Evolutionary conservation across 2,113 vertebrate genomes (phyloP).

Genomic region (Microtus montanus): DNA sequence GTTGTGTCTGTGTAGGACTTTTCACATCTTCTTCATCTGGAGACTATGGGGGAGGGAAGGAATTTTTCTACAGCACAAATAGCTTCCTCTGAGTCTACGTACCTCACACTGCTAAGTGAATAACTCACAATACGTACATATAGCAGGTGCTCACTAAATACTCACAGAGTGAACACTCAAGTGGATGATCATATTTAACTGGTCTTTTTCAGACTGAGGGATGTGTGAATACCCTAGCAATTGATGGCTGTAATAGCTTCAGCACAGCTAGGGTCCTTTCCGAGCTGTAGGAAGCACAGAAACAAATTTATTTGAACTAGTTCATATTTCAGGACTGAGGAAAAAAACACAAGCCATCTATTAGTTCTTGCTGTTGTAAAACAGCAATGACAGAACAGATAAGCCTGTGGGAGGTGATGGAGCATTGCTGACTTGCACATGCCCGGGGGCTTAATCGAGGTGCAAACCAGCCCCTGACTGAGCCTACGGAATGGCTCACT

Average conservation of each 20-base stretch:
- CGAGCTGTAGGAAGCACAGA: not conserved
- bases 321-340: not conserved
- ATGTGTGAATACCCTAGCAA: not conserved
- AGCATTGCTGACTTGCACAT: not conserved
- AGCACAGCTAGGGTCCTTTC: not conserved
- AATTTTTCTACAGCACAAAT: not conserved
- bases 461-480: accelerated
- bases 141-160: not conserved
- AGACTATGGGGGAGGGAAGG: not conserved
- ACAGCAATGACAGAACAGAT: not conserved
- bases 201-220: not conserved
- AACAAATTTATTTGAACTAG: not conserved
- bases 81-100: not conserved
- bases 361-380: not conserved
- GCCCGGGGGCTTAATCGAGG: not conserved
- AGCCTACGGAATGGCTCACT: too few relatives aligned
- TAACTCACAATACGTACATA: not conserved
- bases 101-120: not conserved
- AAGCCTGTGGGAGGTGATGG: not conserved
- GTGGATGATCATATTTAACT: not conserved
- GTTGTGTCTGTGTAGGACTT: not conserved
- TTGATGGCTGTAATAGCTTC: not conserved
- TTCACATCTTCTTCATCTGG: not conserved
- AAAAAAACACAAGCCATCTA: not conserved
- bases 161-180: not conserved